Conservation (phyloP, 2,888 invertebrate genomes). For the Pollenia amentaria region DNA sequence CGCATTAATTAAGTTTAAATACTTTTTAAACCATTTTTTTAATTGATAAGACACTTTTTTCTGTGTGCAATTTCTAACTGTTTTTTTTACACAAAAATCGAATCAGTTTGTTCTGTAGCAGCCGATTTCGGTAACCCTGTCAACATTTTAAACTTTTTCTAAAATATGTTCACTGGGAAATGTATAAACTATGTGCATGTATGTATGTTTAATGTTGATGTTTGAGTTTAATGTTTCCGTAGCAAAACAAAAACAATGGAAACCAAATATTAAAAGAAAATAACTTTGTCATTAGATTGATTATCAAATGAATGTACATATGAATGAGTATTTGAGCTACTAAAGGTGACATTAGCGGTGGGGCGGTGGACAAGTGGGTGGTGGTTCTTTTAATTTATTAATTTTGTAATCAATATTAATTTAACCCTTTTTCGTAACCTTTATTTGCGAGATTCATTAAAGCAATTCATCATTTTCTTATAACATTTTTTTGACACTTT, state of each 20-base stretch:
- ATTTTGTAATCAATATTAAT: constrained; percentile 67
- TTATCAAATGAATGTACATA: constrained; percentile 42
- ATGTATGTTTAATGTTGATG: constrained; percentile 47
- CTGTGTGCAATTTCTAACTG: no score
- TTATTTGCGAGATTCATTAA: background rate
- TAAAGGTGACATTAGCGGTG: background rate
- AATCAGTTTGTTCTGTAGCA: no score
- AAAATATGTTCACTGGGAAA: constrained; percentile 15
- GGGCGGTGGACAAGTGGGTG: background rate
- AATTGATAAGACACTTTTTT: no score
- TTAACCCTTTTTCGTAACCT: constrained; percentile 51
- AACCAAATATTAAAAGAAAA: constrained; percentile 11
- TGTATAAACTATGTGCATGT: background rate
- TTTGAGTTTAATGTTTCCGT: constrained; percentile 64
- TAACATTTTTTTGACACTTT: constrained; percentile 40
- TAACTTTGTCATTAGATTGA: constrained; percentile 62
- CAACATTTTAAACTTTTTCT: no score
- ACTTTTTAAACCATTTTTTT: no score
- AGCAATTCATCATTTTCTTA: constrained; percentile 62
- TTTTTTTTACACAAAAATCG: no score
- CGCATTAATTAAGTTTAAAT: no score
- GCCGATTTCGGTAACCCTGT: no score
- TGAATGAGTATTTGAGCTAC: background rate
- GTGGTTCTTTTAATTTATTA: constrained; percentile 29
- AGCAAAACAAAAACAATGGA: constrained; percentile 13